Evolutionary conservation across 2,888 invertebrate genomes (phyloP), one percentile per base, ranked within the genome.

Genomic region (Diploptera punctata): DNA sequence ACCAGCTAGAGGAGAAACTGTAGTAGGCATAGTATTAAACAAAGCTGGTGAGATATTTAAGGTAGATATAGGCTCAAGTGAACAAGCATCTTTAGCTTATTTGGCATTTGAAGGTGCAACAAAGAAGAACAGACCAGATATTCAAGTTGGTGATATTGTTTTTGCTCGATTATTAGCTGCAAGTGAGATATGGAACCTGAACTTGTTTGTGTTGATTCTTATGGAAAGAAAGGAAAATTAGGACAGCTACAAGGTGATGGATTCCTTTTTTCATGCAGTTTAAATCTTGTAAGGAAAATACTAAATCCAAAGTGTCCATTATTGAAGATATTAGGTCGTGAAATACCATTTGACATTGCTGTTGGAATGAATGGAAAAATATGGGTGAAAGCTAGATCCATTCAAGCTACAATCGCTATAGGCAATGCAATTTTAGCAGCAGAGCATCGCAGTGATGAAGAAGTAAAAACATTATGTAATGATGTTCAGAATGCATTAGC

Each of bases 291-390:
- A 0, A 85, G 93, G 68, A 89, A 90, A 79, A 86, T 97, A 69
- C 84, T 96, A 13, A 90, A 89, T 76, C 88, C 91, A 0, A 88
- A 88, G 57, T 93, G 92, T 79, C 90, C 90, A 0, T 84, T 98
- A 68, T 81, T 98, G 70, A 84, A 88, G 29, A 87, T 89, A 0
- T 83, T 98, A 19, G 93, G 92, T 13, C 90, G 91, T 77, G 90
- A 90, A 80, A 89, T 94, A 82, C 90, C 92, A 0, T 98, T 91
- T 85, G 98, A 98, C 84, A 86, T 95, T 60, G 94, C 95, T 0
- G 88, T 96, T 3, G 99, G 99, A 0, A 89, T 97, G 86, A 99
- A 99, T 82, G 99, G 99, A 0, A 89, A 93, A 77, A 90, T 99
- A 67, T 99, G 98, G 98, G 87, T 99, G 5, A 92, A 92, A 80